phyloP scores from a whole-genome alignment of 2,888 invertebrate species.

The Perithous albicinctus region DNA sequence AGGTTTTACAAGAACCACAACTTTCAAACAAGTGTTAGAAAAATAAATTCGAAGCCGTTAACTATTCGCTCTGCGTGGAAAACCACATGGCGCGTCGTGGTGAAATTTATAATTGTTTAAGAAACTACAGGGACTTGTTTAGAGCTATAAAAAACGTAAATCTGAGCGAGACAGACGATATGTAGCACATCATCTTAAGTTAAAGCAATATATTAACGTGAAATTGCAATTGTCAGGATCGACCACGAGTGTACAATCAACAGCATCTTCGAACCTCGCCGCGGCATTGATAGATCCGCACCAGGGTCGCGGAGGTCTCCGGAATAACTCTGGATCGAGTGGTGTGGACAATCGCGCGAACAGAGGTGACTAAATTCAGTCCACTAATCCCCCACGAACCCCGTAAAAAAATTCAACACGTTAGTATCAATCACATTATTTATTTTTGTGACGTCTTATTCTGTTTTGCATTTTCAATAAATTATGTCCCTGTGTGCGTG shows the following conservation, averaged over 20 bases:
- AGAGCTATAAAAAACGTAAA: too few relatives aligned
- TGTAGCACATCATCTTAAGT: too few relatives aligned
- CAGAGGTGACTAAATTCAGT: conserved; percentile 82
- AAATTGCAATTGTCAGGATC: conserved; percentile 76
- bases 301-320: conserved; percentile 84
- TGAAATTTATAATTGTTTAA: too few relatives aligned
- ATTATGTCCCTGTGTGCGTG: conserved; percentile 10
- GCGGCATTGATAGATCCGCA: conserved; percentile 87
- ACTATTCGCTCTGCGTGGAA: too few relatives aligned
- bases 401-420: conserved; percentile 77
- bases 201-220: neutral
- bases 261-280: conserved; percentile 86
- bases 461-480: conserved; percentile 45
- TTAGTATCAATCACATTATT: conserved; percentile 75
- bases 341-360: conserved; percentile 82
- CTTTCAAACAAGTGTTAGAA: neutral
- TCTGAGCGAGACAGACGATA: too few relatives aligned
- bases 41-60: neutral
- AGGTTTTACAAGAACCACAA: neutral
- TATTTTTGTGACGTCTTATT: conserved; percentile 46
- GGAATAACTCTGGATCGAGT: conserved; percentile 80
- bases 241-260: conserved; percentile 83
- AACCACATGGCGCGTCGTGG: too few relatives aligned
- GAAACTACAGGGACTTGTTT: too few relatives aligned
- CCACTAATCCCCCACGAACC: conserved; percentile 76